These are phyloP conservation scores for Trichosurus vulpecula DNA, from an alignment of 2,797 vertebrate species.

Conservation along the genomic window DNA sequence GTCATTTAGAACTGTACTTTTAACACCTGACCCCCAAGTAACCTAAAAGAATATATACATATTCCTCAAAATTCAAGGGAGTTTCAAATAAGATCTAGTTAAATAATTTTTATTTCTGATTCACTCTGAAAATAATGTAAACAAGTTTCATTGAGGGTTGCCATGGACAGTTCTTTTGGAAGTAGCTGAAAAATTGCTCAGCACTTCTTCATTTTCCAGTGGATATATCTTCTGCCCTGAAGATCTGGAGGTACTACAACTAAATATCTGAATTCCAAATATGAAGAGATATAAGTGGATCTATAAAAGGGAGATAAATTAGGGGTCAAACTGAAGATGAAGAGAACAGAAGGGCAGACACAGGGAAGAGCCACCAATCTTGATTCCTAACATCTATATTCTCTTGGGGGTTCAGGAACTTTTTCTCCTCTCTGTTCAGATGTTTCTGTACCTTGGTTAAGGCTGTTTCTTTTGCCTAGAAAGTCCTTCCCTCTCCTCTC, in stretches of 20 bases:
- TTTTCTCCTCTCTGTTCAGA: not conserved
- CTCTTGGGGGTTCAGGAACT: not conserved
- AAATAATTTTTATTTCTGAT: not conserved
- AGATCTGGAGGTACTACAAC: constrained; percentile 26
- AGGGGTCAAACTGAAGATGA: not conserved
- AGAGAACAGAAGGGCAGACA: not conserved
- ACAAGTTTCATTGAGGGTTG: constrained; percentile 20
- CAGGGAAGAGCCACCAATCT: not conserved
- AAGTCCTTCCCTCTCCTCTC: not conserved
- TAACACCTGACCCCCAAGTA: no score
- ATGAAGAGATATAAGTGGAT: not conserved
- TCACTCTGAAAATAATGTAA: constrained; percentile 36
- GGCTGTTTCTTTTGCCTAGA: not conserved
- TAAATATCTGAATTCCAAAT: constrained; percentile 20
- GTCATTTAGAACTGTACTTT: not conserved
- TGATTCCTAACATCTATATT: not conserved
- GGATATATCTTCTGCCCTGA: constrained; percentile 16
- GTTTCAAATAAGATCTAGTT: not conserved
- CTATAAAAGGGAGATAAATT: constrained; percentile 5
- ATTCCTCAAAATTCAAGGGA: not conserved
- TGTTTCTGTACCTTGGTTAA: not conserved
- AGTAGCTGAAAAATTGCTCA: constrained; percentile 36
- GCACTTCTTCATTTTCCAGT: constrained; percentile 16
- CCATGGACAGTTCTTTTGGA: not conserved
- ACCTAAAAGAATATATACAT: not conserved